Conservation (phyloP, 2,888 invertebrate genomes). For the Oxyscelio sp. region DNA sequence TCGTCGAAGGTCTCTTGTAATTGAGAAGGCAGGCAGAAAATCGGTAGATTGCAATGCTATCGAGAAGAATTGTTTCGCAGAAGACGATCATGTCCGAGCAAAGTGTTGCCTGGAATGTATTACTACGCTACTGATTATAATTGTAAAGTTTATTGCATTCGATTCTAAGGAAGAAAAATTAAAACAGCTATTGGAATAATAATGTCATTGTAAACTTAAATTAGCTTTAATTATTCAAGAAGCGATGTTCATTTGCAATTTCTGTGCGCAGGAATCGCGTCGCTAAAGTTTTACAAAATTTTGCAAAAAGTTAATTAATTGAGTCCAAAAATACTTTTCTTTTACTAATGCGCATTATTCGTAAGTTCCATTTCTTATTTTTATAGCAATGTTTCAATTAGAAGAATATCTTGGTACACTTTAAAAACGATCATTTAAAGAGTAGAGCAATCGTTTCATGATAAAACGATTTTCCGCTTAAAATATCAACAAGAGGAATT, state of each 20-base stretch:
- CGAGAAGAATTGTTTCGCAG: slow-evolving; percentile 66
- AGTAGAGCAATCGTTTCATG: no score
- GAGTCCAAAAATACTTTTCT: background rate
- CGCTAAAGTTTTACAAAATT: slow-evolving; percentile 21
- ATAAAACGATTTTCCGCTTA: no score
- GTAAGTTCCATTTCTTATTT: background rate
- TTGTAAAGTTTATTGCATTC: slow-evolving; percentile 69
- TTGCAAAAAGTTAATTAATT: slow-evolving; percentile 45
- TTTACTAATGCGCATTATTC: background rate
- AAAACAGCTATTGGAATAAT: slow-evolving; percentile 45
- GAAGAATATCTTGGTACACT: no score
- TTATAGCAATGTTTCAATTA: background rate
- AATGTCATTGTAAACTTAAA: slow-evolving; percentile 37
- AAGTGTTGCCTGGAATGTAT: slow-evolving; percentile 72
- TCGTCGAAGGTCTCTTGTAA: slow-evolving; percentile 51
- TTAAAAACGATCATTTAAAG: no score
- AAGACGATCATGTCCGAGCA: slow-evolving; percentile 65
- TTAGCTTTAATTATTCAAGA: slow-evolving; percentile 53
- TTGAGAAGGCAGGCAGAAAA: slow-evolving; percentile 65
- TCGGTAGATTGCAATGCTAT: slow-evolving; percentile 63
- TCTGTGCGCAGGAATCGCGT: slow-evolving; percentile 22
- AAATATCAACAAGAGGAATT: no score
- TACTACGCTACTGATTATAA: slow-evolving; percentile 63
- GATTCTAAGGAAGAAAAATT: slow-evolving; percentile 61
- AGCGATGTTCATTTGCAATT: slow-evolving; percentile 32